Base-by-base conservation (phyloP, 2,888 invertebrate species). In the Xestia ashworthii region DNA sequence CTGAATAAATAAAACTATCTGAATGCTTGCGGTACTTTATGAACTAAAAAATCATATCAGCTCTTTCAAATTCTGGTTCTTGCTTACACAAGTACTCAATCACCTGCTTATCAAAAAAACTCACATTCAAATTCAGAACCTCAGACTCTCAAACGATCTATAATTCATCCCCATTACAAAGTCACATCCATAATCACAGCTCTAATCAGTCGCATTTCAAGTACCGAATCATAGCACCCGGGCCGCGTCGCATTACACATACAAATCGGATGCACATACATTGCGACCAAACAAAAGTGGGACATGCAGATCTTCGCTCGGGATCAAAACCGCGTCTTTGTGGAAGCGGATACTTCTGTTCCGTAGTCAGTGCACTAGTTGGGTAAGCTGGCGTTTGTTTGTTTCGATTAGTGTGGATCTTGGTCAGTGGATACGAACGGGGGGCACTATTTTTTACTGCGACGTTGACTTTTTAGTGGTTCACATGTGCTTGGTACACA, bases 231-330 rank as follows among this genome's bases (percentile, higher is more conserved):
- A 60, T 44, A 79, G 69, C 48, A 65, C 71, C 58, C 53, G 3
- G 8, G 65, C n/a, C 50, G 60, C 48, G 14, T 50, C 53, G 62
- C 65, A 86, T 86, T 84, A 84, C 72, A 76, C 38, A 86, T 58
- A 84, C 84, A 84, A 84, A 86, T 84, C 67, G 53, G 50, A 84
- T 84, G 84, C 84, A 86, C 84, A 84, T 84, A 84, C 73, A 84
- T 84, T 84, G 75, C 60, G 67, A 46, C 44, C 22, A 72, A 79
- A 84, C 86, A 79, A 84, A 84, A 84, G 83, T 84, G 69, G 83
- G 83, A 44, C 71, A 83, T 85, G 83, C 71, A 84, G 84, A 84
- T 84, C 83, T 78, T 73, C 19, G 62, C 65, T 75, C 60, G 58
- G 62, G 62, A 75, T 82, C 83, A 79, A 65, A 71, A 85, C 74